Conservation (phyloP, 1,140 invertebrate species). For the Pomacea maculata region DNA sequence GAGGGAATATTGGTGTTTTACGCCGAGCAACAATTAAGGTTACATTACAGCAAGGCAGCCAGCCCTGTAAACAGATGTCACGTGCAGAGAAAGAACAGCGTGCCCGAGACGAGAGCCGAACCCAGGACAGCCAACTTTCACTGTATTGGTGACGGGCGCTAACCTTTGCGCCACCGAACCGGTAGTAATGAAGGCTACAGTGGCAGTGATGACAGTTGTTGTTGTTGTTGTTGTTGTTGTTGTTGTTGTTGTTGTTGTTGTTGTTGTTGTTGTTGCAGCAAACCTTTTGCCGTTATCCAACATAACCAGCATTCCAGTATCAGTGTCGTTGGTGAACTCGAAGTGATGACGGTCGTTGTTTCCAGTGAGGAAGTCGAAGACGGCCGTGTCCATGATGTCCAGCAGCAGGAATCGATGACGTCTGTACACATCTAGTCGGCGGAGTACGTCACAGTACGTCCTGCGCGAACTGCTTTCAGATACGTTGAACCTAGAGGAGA, state of each 20-base stretch:
- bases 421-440: constrained; percentile 49
- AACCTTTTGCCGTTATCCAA: constrained; percentile 92
- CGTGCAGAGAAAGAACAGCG: too few species aligned
- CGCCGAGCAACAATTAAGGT: too few species aligned
- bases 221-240: neutral
- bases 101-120: too few species aligned
- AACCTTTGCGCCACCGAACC: too few species aligned
- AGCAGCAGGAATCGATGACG: constrained; percentile 71
- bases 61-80: too few species aligned
- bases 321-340: constrained; percentile 75
- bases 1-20: too few species aligned
- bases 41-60: too few species aligned
- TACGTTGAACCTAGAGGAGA: constrained; percentile 76
- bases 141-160: too few species aligned
- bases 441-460: constrained; percentile 80
- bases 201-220: too few species aligned
- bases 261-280: neutral
- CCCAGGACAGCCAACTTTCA: too few species aligned
- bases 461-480: constrained; percentile 64
- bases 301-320: constrained; percentile 75
- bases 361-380: constrained; percentile 94
- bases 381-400: constrained; percentile 85
- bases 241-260: neutral
- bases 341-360: constrained; percentile 95
- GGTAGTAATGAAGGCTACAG: too few species aligned